These are phyloP conservation scores for Heliothis subflexa DNA, from an alignment of 1,140 invertebrate genomes.

Conservation along the genomic window DNA sequence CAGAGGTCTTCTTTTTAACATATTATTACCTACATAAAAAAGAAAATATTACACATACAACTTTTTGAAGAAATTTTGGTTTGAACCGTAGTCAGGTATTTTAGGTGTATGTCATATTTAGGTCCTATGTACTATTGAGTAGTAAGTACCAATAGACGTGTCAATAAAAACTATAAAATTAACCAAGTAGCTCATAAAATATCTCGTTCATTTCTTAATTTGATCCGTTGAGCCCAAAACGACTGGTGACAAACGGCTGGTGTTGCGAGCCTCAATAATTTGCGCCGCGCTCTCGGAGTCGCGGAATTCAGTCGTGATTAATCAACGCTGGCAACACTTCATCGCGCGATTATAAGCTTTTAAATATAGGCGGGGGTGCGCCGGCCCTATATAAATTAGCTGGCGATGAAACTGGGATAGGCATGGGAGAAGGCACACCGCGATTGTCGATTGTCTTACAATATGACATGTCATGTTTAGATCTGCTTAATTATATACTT, in stretches of 20 bases:
- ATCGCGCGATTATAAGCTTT: slow-evolving; percentile 83
- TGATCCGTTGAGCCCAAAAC: slow-evolving; percentile 37
- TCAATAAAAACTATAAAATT: not conserved
- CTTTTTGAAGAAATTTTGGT: too few species aligned
- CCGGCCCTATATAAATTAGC: slow-evolving; percentile 78
- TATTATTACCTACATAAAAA: too few species aligned
- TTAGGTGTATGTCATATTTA: too few species aligned
- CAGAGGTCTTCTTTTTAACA: too few species aligned
- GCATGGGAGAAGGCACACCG: slow-evolving; percentile 49
- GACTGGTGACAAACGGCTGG: slow-evolving; percentile 40
- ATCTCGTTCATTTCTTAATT: slow-evolving; percentile 47
- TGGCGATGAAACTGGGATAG: slow-evolving; percentile 70
- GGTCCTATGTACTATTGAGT: too few species aligned
- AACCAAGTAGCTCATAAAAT: slow-evolving; percentile 31
- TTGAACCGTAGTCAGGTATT: too few species aligned
- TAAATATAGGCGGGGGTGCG: slow-evolving; percentile 74
- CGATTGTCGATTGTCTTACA: slow-evolving; percentile 50
- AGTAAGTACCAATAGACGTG: not conserved
- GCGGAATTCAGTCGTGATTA: slow-evolving; percentile 69
- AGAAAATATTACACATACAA: too few species aligned
- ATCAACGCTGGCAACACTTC: slow-evolving; percentile 77
- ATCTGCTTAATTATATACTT: not conserved
- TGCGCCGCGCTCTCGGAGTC: slow-evolving; percentile 49
- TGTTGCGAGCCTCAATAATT: slow-evolving; percentile 56
- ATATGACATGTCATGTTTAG: not conserved